Evolutionary conservation across 2,797 vertebrate genomes (phyloP).

Genomic region (Poecile montanus): DNA sequence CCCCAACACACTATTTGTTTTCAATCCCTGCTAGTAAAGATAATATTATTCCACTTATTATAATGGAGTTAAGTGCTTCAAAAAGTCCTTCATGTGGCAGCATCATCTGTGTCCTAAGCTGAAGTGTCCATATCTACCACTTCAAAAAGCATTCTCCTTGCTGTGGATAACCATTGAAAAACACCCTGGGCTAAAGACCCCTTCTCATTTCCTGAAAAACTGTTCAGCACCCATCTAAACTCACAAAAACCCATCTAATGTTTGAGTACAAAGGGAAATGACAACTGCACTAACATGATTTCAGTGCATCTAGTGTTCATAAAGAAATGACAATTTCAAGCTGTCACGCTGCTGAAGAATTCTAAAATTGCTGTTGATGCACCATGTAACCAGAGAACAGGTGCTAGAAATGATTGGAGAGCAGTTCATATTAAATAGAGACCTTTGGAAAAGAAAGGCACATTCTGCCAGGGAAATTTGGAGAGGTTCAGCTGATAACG

Average conservation of each 20-base stretch:
- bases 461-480: conserved; percentile 48
- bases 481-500: conserved; percentile 50
- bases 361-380: conserved; percentile 66
- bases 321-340: conserved; percentile 65
- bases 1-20: not conserved
- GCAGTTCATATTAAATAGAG: conserved; percentile 50
- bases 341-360: conserved; percentile 57
- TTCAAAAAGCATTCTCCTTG: conserved; percentile 37
- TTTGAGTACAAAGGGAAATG: conserved; percentile 40
- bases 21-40: not conserved
- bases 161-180: conserved; percentile 16
- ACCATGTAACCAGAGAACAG: conserved; percentile 65
- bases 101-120: not conserved
- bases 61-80: conserved; percentile 48
- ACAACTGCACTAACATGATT: conserved; percentile 50
- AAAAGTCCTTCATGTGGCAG: conserved; percentile 11
- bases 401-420: conserved; percentile 59
- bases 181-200: not conserved
- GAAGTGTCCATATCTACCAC: conserved; percentile 8
- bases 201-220: conserved; percentile 13
- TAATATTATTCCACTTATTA: conserved; percentile 33
- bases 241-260: conserved; percentile 25
- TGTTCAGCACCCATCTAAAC: not conserved
- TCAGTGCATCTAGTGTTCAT: conserved; percentile 44
- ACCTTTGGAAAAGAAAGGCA: conserved; percentile 57